These are phyloP conservation scores for Stichodactyla mertensii DNA, from an alignment of 64 coral and sea anemone species.

Conservation along the genomic window DNA sequence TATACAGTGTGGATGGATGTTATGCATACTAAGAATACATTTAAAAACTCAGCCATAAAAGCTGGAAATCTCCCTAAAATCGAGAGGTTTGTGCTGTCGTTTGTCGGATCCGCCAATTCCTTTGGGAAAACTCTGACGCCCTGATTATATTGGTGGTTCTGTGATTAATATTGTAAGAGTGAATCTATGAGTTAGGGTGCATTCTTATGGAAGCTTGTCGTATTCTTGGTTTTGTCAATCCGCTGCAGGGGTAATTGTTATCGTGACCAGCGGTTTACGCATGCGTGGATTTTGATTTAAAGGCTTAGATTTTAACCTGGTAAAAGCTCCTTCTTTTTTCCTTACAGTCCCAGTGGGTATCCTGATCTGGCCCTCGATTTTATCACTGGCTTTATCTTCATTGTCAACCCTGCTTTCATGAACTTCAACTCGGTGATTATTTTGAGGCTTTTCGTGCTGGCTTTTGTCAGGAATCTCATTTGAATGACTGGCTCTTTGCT, in stretches of 20 bases:
- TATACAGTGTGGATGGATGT: no score
- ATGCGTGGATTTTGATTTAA: background rate
- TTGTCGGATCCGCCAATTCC: no score
- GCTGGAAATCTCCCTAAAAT: no score
- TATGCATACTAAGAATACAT: no score
- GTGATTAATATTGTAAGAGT: no score
- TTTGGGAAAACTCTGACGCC: no score
- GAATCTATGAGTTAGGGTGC: no score
- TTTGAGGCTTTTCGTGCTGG: background rate
- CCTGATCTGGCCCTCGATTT: background rate
- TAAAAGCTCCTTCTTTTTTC: background rate
- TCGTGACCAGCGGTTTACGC: background rate
- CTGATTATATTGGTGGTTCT: no score
- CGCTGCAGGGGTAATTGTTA: background rate
- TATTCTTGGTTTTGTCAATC: no score
- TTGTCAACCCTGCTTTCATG: background rate
- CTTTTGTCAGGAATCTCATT: background rate
- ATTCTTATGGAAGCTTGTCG: no score
- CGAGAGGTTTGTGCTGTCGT: no score
- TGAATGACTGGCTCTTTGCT: background rate
- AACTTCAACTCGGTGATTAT: background rate
- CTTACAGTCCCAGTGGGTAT: background rate
- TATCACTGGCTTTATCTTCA: background rate
- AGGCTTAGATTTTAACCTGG: background rate
- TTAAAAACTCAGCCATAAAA: no score